phyloP scores from a whole-genome alignment of 2,888 invertebrate genomes.

The Gandaritis pyraliata region DNA sequence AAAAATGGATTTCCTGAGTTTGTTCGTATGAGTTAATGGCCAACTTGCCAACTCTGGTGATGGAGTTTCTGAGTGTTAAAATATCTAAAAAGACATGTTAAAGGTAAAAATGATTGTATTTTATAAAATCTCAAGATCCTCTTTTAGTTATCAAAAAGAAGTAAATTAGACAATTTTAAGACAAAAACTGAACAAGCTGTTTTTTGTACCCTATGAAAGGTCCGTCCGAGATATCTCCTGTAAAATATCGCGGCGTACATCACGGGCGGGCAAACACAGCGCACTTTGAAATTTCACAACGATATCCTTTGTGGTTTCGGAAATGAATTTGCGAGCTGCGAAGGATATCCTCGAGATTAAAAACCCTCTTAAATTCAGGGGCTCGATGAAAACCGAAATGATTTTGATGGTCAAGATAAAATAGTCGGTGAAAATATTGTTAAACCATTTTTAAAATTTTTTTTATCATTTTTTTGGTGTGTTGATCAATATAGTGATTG shows the following conservation, averaged over 20 bases:
- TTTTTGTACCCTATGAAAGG: not conserved
- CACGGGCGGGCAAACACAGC: slow-evolving; percentile 14
- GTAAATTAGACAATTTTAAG: too few species aligned
- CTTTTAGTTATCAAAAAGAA: too few species aligned
- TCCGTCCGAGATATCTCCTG: slow-evolving; percentile 14
- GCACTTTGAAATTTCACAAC: slow-evolving; percentile 29
- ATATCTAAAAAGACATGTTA: too few species aligned
- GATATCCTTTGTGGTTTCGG: slow-evolving; percentile 19
- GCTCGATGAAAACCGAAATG: slow-evolving; percentile 16
- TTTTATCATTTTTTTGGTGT: too few species aligned
- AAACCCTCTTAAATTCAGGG: slow-evolving; percentile 25
- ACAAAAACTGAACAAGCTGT: slow-evolving; percentile 7
- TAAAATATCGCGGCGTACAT: slow-evolving; percentile 25
- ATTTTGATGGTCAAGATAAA: slow-evolving; percentile 20
- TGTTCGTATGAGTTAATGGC: too few species aligned
- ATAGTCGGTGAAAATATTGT: not conserved
- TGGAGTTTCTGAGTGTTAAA: too few species aligned
- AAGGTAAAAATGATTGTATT: too few species aligned
- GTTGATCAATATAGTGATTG: too few species aligned
- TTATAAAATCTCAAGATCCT: too few species aligned
- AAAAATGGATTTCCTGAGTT: too few species aligned
- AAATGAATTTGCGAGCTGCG: slow-evolving; percentile 26
- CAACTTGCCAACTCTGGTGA: too few species aligned
- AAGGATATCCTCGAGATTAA: slow-evolving; percentile 24
- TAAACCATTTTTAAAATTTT: not conserved